Conservation (phyloP, 2,797 vertebrate genomes). For the Schizopygopsis pylzovi region DNA sequence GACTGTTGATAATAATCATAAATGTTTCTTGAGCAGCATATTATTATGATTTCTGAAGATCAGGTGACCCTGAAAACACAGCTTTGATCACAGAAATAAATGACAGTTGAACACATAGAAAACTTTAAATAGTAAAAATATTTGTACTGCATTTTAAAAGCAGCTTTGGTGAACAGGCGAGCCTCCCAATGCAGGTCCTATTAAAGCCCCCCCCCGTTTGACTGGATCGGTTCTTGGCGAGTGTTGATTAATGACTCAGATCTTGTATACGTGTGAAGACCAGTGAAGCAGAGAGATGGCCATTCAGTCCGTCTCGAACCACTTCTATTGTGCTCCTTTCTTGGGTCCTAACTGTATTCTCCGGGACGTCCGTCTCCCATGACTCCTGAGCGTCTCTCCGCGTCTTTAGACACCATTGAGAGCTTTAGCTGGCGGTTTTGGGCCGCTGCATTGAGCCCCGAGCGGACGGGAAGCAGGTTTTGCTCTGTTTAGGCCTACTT, state of each 20-base stretch:
- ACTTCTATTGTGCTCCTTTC: constrained; percentile 20
- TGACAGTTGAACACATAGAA: not conserved
- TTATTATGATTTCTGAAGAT: not conserved
- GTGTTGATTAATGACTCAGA: not conserved
- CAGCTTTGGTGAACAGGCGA: not conserved
- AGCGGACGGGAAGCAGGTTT: constrained; percentile 74
- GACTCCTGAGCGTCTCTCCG: constrained; percentile 7
- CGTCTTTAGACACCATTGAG: constrained; percentile 51
- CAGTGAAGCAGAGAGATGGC: constrained; percentile 39
- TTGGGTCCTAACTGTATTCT: constrained; percentile 31
- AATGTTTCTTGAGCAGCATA: not conserved
- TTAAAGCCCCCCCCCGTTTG: no score
- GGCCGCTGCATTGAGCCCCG: constrained; percentile 72
- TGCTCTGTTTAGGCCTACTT: constrained; percentile 75
- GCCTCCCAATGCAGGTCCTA: not conserved
- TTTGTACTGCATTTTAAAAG: not conserved
- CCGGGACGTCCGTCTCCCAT: constrained; percentile 7
- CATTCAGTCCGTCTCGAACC: constrained; percentile 5
- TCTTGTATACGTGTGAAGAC: constrained; percentile 2
- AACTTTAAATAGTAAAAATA: not conserved
- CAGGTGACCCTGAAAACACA: not conserved
- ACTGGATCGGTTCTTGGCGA: not conserved
- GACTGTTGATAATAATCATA: not conserved
- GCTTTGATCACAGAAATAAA: not conserved
- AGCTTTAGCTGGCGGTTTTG: constrained; percentile 67